Evolutionary conservation across 2,113 vertebrate genomes (phyloP).

Genomic region (Pteruthius melanotis): DNA sequence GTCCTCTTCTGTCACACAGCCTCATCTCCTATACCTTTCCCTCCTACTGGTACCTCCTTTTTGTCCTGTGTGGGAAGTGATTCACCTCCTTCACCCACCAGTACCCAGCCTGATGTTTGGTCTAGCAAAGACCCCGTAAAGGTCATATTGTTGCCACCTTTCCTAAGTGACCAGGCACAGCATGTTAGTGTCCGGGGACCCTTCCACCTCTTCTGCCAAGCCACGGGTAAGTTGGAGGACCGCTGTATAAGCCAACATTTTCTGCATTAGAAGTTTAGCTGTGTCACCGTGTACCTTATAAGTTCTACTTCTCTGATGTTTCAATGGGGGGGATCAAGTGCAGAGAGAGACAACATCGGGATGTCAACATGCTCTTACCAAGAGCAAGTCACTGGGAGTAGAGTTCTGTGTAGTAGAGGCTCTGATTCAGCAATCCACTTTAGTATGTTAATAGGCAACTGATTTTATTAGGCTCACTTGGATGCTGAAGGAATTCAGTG

Average conservation of each 20-base stretch:
- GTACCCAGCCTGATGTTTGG: slow-evolving; percentile 75
- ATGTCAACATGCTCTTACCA: neutral
- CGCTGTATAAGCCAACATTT: neutral
- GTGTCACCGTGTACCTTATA: neutral
- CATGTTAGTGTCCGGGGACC: slow-evolving; percentile 80
- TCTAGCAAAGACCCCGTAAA: slow-evolving; percentile 66
- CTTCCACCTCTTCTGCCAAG: slow-evolving; percentile 94
- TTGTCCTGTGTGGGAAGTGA: slow-evolving; percentile 81
- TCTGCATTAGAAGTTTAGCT: neutral
- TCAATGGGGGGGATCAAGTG: neutral
- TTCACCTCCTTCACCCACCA: slow-evolving; percentile 76
- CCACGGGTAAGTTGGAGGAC: slow-evolving; percentile 84
- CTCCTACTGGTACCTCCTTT: slow-evolving; percentile 82
- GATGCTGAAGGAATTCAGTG: neutral
- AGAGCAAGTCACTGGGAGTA: neutral
- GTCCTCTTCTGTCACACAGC: slow-evolving; percentile 77
- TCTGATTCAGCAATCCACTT: neutral
- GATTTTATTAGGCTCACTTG: neutral
- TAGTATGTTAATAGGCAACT: neutral
- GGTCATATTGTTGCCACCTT: slow-evolving; percentile 86
- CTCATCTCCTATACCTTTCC: slow-evolving; percentile 80
- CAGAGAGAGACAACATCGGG: neutral
- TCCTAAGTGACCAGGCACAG: slow-evolving; percentile 92
- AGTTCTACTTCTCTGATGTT: neutral
- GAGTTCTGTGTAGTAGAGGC: neutral